phyloP scores from a whole-genome alignment of 2,113 vertebrate species.

The Cochlearius cochlearius region DNA sequence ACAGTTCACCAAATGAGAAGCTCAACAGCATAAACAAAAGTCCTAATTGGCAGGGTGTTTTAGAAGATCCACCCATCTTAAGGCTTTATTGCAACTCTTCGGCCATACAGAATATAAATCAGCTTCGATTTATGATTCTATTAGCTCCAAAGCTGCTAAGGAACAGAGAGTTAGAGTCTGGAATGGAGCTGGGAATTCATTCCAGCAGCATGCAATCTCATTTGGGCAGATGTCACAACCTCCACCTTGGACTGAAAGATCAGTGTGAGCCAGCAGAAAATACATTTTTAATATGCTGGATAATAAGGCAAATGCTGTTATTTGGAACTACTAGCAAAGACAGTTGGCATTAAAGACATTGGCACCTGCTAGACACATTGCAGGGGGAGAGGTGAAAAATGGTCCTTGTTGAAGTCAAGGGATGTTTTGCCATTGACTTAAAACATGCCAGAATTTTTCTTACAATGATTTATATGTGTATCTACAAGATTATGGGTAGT shows the following conservation, averaged over 20 bases:
- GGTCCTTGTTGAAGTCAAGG: neutral
- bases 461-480: neutral
- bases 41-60: neutral
- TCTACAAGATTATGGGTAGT: neutral
- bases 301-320: neutral
- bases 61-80: neutral
- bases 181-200: neutral
- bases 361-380: neutral
- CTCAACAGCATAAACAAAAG: neutral
- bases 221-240: constrained; percentile 5
- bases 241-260: neutral
- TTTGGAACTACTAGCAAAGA: neutral
- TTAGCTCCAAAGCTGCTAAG: neutral
- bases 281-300: neutral
- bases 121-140: neutral
- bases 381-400: neutral
- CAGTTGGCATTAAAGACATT: constrained; percentile 1
- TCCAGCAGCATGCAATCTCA: neutral
- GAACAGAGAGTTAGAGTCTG: neutral
- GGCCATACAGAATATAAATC: neutral
- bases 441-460: neutral
- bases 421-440: neutral
- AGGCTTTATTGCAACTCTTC: neutral
- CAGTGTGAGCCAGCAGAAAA: constrained; percentile 2
- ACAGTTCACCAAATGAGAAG: neutral